Conservation (phyloP, 2,888 invertebrate species). For the Monochamus alternatus region DNA sequence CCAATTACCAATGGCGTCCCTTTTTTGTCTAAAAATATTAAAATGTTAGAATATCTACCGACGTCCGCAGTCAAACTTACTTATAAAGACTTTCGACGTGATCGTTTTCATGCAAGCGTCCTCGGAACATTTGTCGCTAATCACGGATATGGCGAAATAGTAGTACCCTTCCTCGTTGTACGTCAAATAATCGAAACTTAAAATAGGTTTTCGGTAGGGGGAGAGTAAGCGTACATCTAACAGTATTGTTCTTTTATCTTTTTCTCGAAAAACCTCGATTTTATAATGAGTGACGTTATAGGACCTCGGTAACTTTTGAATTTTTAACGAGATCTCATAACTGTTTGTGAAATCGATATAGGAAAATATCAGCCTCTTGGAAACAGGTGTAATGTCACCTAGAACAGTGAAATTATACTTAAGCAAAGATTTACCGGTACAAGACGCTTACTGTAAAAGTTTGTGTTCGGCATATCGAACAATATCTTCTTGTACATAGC, state of each 20-base stretch:
- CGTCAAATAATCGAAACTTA: slow-evolving; percentile 53
- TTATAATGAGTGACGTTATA: slow-evolving; percentile 55
- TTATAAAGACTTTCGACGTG: slow-evolving; percentile 55
- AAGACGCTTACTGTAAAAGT: slow-evolving; percentile 46
- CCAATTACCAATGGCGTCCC: slow-evolving; percentile 59
- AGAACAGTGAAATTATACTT: slow-evolving; percentile 18
- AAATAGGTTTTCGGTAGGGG: slow-evolving; percentile 17
- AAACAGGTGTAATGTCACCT: slow-evolving; percentile 44
- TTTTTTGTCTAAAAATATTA: slow-evolving; percentile 53
- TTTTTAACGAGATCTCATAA: slow-evolving; percentile 50
- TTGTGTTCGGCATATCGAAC: slow-evolving; percentile 45
- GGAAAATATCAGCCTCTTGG: slow-evolving; percentile 51
- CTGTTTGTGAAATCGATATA: slow-evolving; percentile 56
- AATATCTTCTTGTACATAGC: slow-evolving; percentile 50
- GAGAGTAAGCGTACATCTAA: slow-evolving; percentile 53
- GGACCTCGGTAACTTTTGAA: slow-evolving; percentile 51
- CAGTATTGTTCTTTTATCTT: slow-evolving; percentile 46
- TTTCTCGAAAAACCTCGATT: slow-evolving; percentile 56
- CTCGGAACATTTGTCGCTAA: slow-evolving; percentile 53
- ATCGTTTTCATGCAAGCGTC: slow-evolving; percentile 54
- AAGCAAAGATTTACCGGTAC: slow-evolving; percentile 10
- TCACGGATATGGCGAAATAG: slow-evolving; percentile 55
- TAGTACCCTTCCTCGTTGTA: slow-evolving; percentile 59
- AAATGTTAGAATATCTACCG: not conserved
- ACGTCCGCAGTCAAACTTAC: slow-evolving; percentile 46